Conservation (phyloP, 2,113 vertebrate genomes). For the Pelmatolapia mariae region DNA sequence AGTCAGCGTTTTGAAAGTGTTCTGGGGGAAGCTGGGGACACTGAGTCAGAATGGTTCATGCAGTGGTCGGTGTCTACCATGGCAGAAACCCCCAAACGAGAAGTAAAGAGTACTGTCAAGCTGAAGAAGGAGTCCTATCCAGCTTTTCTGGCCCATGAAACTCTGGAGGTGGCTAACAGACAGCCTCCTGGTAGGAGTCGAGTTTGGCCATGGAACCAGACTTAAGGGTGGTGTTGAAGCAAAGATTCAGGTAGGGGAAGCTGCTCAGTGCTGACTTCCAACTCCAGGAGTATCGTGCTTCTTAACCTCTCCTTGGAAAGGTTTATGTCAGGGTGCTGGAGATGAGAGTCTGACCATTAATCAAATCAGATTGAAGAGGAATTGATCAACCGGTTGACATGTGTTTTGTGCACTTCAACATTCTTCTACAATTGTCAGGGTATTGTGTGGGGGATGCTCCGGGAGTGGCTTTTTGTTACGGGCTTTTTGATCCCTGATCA, state of each 20-base stretch:
- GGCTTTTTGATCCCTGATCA: neutral
- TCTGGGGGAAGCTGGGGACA: neutral
- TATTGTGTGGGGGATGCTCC: accelerated
- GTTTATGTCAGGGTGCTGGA: neutral
- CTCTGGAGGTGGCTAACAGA: neutral
- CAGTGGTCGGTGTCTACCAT: neutral
- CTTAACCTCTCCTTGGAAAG: neutral
- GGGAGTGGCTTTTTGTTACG: neutral
- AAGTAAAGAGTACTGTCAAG: neutral
- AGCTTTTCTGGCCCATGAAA: neutral
- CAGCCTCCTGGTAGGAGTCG: neutral
- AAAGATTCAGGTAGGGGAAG: neutral
- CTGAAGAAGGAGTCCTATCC: neutral
- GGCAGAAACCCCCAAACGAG: neutral
- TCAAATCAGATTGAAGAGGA: neutral
- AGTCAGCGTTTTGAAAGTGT: neutral
- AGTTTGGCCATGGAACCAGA: neutral
- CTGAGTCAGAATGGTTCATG: neutral
- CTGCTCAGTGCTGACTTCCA: neutral
- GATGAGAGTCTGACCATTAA: neutral
- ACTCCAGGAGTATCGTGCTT: neutral
- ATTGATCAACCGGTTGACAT: neutral
- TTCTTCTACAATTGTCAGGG: neutral
- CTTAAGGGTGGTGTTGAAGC: neutral
- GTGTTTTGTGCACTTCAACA: neutral